These are phyloP conservation scores for Cynopterus sphinx DNA, from an alignment of 2,797 vertebrate species.

Conservation along the genomic window DNA sequence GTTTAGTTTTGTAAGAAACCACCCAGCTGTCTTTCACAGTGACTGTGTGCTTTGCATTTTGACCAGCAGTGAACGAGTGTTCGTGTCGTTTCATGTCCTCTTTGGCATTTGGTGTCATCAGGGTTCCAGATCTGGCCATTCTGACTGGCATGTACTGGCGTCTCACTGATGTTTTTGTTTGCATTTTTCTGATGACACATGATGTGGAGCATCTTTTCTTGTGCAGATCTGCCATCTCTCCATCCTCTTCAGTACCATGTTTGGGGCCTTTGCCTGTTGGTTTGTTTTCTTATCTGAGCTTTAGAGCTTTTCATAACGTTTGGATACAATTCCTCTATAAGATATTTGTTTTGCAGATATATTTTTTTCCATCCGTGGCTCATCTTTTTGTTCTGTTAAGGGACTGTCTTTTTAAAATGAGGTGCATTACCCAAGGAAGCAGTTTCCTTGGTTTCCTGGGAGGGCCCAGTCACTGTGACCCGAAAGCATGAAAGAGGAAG, in stretches of 20 bases:
- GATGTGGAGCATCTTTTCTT: not conserved
- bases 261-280: not conserved
- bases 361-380: not conserved
- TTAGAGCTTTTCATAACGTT: not conserved
- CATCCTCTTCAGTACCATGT: not conserved
- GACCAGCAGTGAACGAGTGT: not conserved
- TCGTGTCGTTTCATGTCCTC: not conserved
- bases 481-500: conserved; percentile 33
- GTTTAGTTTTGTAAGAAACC: not conserved
- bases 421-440: not conserved
- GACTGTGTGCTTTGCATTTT: not conserved
- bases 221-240: not conserved
- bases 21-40: not conserved
- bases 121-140: not conserved
- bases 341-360: not conserved
- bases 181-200: not conserved
- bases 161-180: not conserved
- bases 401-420: conserved; percentile 5
- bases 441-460: conserved; percentile 18
- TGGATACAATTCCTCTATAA: not conserved
- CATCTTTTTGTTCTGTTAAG: not conserved
- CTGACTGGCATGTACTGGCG: not conserved
- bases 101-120: not conserved
- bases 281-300: not conserved
- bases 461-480: not conserved